Percentiles rank a stretch among this genome's conserved stretches.
Evolutionary conservation across 2,113 vertebrate genomes (phyloP).

Genomic region (Gymnarchus niloticus): DNA sequence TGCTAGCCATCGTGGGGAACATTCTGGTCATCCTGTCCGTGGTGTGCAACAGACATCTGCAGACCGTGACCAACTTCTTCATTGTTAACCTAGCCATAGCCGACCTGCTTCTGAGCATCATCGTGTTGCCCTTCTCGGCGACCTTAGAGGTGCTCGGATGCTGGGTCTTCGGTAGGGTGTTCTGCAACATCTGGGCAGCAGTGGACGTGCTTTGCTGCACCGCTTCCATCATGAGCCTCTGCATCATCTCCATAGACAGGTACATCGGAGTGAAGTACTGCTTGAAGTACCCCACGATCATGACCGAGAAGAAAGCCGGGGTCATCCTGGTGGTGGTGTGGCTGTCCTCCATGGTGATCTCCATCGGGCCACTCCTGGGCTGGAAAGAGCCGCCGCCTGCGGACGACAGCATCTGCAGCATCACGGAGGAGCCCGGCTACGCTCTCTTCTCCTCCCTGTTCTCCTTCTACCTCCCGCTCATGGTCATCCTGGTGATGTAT

Average conservation of each 20-base stretch:
- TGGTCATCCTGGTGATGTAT: conserved; percentile 94
- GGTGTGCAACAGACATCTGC: conserved; percentile 87
- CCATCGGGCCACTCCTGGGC: conserved; percentile 88
- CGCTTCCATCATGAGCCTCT: conserved; percentile 95
- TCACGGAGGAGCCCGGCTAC: conserved; percentile 92
- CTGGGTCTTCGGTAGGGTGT: conserved; percentile 91
- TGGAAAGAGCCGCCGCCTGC: conserved; percentile 91
- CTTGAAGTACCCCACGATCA: conserved; percentile 91
- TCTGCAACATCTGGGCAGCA: conserved; percentile 97
- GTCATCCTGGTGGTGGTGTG: conserved; percentile 82
- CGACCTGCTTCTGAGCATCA: conserved; percentile 83
- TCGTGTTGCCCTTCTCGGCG: conserved; percentile 91
- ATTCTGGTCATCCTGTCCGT: conserved; percentile 93
- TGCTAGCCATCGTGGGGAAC: conserved; percentile 89
- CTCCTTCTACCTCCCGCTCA: conserved; percentile 94
- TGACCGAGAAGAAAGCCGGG: conserved; percentile 87
- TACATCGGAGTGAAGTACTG: conserved; percentile 95
- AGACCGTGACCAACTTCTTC: conserved; percentile 96
- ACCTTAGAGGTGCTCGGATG: conserved; percentile 89
- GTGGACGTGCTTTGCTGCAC: conserved; percentile 98
- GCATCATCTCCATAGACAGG: conserved; percentile 92
- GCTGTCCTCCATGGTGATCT: conserved; percentile 86
- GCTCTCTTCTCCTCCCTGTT: conserved; percentile 94
- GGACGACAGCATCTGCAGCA: conserved; percentile 82
- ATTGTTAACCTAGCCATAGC: conserved; percentile 96